Evolutionary conservation across 2,797 vertebrate species (phyloP).

Genomic region (Galaxias olidus): DNA sequence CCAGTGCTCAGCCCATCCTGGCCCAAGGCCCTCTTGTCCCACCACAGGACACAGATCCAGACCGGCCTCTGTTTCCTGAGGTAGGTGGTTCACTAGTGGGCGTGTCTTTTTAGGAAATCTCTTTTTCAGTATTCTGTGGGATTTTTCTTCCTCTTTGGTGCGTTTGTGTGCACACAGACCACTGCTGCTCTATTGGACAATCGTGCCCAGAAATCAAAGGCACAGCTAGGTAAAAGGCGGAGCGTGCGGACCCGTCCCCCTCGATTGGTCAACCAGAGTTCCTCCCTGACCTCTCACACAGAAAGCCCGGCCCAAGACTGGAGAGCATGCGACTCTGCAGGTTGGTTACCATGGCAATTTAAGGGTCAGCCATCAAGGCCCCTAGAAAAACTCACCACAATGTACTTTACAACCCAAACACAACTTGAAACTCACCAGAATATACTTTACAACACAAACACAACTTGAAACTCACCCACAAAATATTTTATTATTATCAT

Average conservation of each 20-base stretch:
- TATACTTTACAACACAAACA: too few species aligned
- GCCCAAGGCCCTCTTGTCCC: conserved; percentile 33
- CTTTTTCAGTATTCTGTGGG: too few species aligned
- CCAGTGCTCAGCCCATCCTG: conserved; percentile 30
- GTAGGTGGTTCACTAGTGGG: conserved; percentile 35
- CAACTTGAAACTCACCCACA: too few species aligned
- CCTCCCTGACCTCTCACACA: neutral
- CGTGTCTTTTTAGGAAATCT: too few species aligned
- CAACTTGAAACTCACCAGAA: too few species aligned
- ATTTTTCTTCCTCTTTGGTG: neutral
- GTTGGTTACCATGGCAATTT: conserved; percentile 51
- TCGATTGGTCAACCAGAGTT: conserved; percentile 58
- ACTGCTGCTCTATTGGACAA: conserved; percentile 81
- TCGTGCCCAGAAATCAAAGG: conserved; percentile 79
- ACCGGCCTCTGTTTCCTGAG: conserved; percentile 63
- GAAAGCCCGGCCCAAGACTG: conserved; percentile 56
- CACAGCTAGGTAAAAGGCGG: conserved; percentile 76
- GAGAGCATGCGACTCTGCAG: conserved; percentile 83
- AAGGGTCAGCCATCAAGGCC: too few species aligned
- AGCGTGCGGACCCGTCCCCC: conserved; percentile 72
- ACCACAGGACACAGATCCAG: conserved; percentile 25
- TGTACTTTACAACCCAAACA: too few species aligned
- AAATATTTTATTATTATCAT: too few species aligned
- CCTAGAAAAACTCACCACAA: too few species aligned
- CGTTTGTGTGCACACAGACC: conserved; percentile 64